A percentile compares a stretch with the other conserved stretches of the same genome.
Conservation (phyloP, 2,113 vertebrate genomes). For the Ameiurus melas region DNA sequence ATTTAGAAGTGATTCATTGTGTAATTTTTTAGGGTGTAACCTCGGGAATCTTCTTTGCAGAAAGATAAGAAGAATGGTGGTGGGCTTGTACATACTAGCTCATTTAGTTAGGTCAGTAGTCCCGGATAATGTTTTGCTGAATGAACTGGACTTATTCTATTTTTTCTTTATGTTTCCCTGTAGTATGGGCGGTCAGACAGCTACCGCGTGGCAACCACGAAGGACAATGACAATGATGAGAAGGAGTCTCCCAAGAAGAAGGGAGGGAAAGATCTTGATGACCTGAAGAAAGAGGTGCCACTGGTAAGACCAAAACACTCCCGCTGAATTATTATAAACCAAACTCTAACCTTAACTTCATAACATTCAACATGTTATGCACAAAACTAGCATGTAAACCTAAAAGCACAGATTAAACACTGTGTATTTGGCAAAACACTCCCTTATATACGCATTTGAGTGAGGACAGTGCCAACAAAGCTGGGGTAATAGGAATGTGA, state of each 20-base stretch:
- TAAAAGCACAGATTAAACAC: no score
- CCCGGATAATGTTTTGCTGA: background rate
- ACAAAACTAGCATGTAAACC: no score
- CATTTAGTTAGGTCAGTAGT: background rate
- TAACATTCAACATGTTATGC: background rate
- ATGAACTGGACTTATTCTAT: background rate
- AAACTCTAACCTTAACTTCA: background rate
- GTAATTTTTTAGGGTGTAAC: background rate
- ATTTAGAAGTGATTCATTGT: background rate
- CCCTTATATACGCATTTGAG: no score
- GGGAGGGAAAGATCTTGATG: slow-evolving; percentile 83
- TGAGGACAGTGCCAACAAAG: background rate
- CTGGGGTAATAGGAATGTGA: background rate
- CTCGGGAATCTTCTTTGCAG: background rate
- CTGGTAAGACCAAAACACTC: slow-evolving; percentile 73
- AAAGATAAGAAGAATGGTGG: background rate
- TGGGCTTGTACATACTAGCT: background rate
- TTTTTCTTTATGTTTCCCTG: background rate
- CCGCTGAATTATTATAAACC: background rate
- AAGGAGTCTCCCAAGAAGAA: slow-evolving; percentile 87
- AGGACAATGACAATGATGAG: slow-evolving; percentile 85
- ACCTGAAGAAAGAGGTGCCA: slow-evolving; percentile 91
- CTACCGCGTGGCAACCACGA: slow-evolving; percentile 89
- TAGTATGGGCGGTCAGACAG: slow-evolving; percentile 91
- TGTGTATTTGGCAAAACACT: no score